Percentiles rank a stretch among this genome's conserved stretches.
Evolutionary conservation across 2,888 invertebrate species (phyloP).

Genomic region (Automeris io): DNA sequence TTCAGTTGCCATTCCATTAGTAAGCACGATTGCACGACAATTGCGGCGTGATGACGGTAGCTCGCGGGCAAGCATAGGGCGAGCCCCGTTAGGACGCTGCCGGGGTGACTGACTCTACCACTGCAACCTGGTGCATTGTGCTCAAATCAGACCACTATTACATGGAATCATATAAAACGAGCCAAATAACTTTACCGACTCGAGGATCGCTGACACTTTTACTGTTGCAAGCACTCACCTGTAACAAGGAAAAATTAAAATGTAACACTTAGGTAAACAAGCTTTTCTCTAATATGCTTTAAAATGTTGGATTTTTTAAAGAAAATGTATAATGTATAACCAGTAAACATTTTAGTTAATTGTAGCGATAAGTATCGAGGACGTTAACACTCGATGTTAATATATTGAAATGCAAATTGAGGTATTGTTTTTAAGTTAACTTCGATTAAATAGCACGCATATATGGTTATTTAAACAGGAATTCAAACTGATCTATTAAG

Average conservation of each 20-base stretch:
- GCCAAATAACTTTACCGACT: slow-evolving; percentile 50
- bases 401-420: slow-evolving; percentile 54
- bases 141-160: slow-evolving; percentile 72
- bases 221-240: slow-evolving; percentile 45
- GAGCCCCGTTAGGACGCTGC: slow-evolving; percentile 70
- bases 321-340: no score
- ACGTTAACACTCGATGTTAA: slow-evolving; percentile 38
- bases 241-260: slow-evolving; percentile 34
- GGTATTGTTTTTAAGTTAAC: slow-evolving; percentile 60
- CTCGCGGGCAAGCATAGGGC: slow-evolving; percentile 61
- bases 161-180: slow-evolving; percentile 59
- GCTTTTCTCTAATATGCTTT: no score
- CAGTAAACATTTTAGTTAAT: slow-evolving; percentile 16
- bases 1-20: slow-evolving; percentile 57
- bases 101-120: slow-evolving; percentile 72
- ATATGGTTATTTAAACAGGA: slow-evolving; percentile 44
- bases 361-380: slow-evolving; percentile 28
- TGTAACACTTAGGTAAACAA: no score
- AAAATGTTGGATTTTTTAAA: no score
- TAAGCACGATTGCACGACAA: slow-evolving; percentile 60
- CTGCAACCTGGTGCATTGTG: slow-evolving; percentile 76
- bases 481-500: slow-evolving; percentile 43
- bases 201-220: slow-evolving; percentile 14
- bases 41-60: slow-evolving; percentile 59
- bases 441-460: slow-evolving; percentile 49